A percentile compares a stretch with the other conserved stretches of the same genome.
Evolutionary conservation across 2,113 vertebrate species (phyloP).

Genomic region (Aphyosemion australe): DNA sequence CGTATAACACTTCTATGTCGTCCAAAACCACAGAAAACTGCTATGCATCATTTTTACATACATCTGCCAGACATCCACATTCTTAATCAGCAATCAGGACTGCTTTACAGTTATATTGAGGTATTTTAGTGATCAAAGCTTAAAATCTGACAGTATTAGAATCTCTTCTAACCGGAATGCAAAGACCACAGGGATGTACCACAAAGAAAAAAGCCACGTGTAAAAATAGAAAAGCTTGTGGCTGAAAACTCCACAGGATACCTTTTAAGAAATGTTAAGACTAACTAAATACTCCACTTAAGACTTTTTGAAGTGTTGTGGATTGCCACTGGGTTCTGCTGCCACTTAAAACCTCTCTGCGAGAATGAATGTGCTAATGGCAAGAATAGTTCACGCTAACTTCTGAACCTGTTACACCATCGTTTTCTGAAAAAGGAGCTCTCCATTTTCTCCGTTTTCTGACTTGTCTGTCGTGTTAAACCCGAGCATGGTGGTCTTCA

Average conservation of each 20-base stretch:
- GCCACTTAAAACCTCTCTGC: slow-evolving; percentile 8
- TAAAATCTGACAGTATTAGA: background rate
- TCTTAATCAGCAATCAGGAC: background rate
- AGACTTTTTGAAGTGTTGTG: slow-evolving; percentile 6
- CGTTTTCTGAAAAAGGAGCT: background rate
- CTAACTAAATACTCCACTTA: background rate
- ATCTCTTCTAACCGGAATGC: background rate
- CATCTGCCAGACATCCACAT: background rate
- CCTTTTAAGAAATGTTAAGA: slow-evolving; percentile 25
- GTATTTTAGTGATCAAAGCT: background rate
- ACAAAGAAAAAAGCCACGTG: background rate
- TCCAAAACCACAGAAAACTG: no score
- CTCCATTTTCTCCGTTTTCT: background rate
- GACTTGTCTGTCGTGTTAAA: background rate
- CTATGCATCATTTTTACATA: no score
- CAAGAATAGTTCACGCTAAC: background rate
- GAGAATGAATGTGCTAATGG: background rate
- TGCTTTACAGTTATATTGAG: background rate
- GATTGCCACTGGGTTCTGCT: slow-evolving; percentile 4
- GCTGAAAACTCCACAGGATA: slow-evolving; percentile 1
- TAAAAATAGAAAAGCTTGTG: background rate
- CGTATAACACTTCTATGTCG: no score
- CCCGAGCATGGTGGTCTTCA: background rate
- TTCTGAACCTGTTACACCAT: background rate
- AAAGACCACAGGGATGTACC: background rate